phyloP scores from a whole-genome alignment of 2,797 vertebrate species.

The Chiroxiphia lanceolata region DNA sequence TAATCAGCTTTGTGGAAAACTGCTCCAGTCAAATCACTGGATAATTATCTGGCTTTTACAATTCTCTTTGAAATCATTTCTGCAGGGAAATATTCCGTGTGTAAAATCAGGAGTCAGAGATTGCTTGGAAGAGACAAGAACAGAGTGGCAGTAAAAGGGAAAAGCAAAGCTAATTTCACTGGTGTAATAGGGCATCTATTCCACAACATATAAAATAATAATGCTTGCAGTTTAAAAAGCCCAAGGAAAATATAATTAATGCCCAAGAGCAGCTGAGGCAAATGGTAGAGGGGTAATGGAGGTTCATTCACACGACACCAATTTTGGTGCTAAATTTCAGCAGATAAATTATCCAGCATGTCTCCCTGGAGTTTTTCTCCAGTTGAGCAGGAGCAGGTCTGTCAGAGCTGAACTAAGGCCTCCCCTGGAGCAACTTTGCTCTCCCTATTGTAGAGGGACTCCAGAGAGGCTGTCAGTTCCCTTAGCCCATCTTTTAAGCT shows the following conservation, averaged over 20 bases:
- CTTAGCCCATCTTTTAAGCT: neutral
- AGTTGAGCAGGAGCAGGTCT: neutral
- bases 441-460: neutral
- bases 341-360: rapidly evolving
- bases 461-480: neutral
- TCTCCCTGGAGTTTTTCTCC: neutral
- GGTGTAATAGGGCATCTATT: neutral
- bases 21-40: neutral
- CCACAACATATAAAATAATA: neutral
- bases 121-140: neutral
- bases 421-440: neutral
- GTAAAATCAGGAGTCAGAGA: neutral
- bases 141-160: neutral
- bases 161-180: neutral
- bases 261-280: neutral
- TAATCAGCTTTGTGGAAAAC: neutral
- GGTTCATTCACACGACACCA: neutral
- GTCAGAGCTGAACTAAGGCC: neutral
- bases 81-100: neutral
- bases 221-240: neutral
- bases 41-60: neutral
- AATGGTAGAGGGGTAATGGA: neutral
- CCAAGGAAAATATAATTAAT: neutral
- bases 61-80: neutral
- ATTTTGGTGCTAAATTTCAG: neutral